phyloP scores from a whole-genome alignment of 2,113 vertebrate genomes.

The Delphinapterus leucas region DNA sequence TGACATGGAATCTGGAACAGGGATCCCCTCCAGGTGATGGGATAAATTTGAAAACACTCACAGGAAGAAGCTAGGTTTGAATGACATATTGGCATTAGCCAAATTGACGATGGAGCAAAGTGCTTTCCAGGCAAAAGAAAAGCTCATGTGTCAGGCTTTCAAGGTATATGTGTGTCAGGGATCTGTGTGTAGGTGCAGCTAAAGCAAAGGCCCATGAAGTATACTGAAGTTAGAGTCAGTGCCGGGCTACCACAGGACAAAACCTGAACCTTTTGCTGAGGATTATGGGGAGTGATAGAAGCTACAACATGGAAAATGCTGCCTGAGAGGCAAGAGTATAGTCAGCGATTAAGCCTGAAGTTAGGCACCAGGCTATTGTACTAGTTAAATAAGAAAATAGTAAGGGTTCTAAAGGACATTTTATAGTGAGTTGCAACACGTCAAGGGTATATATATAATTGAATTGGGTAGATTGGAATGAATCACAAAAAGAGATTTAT shows the following conservation, averaged over 20 bases:
- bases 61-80: not conserved
- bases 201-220: rapidly evolving
- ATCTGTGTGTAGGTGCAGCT: rapidly evolving
- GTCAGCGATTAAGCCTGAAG: not conserved
- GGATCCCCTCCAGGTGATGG: rapidly evolving
- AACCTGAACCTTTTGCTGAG: too few species aligned
- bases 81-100: not conserved
- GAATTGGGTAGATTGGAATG: too few species aligned
- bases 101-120: not conserved
- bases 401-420: not conserved
- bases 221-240: not conserved
- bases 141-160: rapidly evolving
- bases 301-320: too few species aligned
- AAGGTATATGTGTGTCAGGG: rapidly evolving
- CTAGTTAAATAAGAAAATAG: not conserved
- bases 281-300: not conserved
- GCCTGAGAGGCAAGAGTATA: too few species aligned
- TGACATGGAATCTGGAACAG: too few species aligned
- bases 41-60: not conserved
- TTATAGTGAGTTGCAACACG: not conserved
- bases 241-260: not conserved
- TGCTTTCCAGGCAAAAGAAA: not conserved
- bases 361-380: not conserved
- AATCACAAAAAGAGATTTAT: not conserved
- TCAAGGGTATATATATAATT: too few species aligned